Conservation (phyloP, 2,888 invertebrate species). For the Spicauda simplicius region DNA sequence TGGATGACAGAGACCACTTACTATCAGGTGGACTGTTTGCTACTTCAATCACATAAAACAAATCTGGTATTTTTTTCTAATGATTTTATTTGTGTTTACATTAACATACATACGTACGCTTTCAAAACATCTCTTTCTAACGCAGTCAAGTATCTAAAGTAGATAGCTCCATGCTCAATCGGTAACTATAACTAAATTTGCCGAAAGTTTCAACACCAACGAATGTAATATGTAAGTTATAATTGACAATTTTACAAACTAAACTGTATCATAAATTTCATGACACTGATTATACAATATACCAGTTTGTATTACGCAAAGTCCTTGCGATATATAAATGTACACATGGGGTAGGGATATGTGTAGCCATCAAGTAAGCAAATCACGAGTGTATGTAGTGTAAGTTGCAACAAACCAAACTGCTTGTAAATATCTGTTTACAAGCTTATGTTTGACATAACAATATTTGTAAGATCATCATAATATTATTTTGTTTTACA, state of each 20-base stretch:
- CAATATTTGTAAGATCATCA: not conserved
- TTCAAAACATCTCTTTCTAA: too few relatives aligned
- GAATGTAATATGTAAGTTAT: slow-evolving; percentile 20
- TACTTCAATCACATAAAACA: too few relatives aligned
- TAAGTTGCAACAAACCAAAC: not conserved
- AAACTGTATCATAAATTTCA: slow-evolving; percentile 21
- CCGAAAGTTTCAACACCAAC: slow-evolving; percentile 9
- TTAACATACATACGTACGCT: too few relatives aligned
- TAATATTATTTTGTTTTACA: not conserved
- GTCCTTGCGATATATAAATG: slow-evolving; percentile 2
- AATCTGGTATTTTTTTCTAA: too few relatives aligned
- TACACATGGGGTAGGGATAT: slow-evolving; percentile 6
- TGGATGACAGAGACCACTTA: too few relatives aligned
- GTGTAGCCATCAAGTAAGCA: slow-evolving; percentile 4
- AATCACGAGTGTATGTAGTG: slow-evolving; percentile 14
- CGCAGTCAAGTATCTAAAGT: too few relatives aligned
- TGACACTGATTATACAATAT: slow-evolving; percentile 16
- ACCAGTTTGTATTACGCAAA: slow-evolving; percentile 23
- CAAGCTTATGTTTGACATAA: not conserved
- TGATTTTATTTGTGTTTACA: too few relatives aligned
- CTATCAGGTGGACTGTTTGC: too few relatives aligned
- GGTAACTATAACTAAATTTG: not conserved
- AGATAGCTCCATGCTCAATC: not conserved
- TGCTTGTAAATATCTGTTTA: slow-evolving; percentile 1
- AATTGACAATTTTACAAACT: slow-evolving; percentile 4